Percentiles rank a stretch among this genome's conserved stretches.
Evolutionary conservation across 92 coral and sea anemone genomes (phyloP).

Genomic region (Paramuricea clavata): DNA sequence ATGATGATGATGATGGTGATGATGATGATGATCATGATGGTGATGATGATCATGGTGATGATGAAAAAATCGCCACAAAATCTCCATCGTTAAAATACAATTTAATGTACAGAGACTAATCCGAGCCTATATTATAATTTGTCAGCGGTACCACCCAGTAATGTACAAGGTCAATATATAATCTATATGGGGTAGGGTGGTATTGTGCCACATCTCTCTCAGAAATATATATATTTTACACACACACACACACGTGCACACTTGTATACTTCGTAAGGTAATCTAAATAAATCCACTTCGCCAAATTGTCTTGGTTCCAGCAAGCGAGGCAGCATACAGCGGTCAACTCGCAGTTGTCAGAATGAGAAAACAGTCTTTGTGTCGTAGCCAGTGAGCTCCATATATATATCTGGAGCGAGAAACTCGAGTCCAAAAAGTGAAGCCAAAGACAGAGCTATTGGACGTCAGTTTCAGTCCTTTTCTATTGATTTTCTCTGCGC

Average conservation of each 20-base stretch:
- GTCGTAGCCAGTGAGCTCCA: too few species aligned
- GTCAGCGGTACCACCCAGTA: constrained; percentile 33
- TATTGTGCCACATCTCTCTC: background rate
- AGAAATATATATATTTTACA: constrained; percentile 12
- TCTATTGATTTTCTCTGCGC: too few species aligned
- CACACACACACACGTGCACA: background rate
- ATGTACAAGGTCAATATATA: constrained; percentile 50
- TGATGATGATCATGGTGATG: too few species aligned
- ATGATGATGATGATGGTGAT: too few species aligned
- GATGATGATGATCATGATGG: too few species aligned
- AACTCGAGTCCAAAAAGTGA: too few species aligned
- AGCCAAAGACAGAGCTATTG: too few species aligned
- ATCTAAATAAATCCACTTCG: background rate
- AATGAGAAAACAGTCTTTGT: too few species aligned
- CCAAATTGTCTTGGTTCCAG: background rate
- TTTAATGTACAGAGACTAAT: constrained; percentile 22
- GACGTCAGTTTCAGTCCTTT: too few species aligned
- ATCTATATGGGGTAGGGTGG: constrained; percentile 24
- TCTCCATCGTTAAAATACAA: constrained; percentile 1
- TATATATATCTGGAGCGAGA: too few species aligned
- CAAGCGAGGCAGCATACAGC: background rate
- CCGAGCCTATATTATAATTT: constrained; percentile 25
- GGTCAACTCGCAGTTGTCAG: too few species aligned
- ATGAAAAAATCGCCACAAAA: background rate
- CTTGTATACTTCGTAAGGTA: background rate